Evolutionary conservation across 2,797 vertebrate genomes (phyloP).

Genomic region (Spea hammondii): DNA sequence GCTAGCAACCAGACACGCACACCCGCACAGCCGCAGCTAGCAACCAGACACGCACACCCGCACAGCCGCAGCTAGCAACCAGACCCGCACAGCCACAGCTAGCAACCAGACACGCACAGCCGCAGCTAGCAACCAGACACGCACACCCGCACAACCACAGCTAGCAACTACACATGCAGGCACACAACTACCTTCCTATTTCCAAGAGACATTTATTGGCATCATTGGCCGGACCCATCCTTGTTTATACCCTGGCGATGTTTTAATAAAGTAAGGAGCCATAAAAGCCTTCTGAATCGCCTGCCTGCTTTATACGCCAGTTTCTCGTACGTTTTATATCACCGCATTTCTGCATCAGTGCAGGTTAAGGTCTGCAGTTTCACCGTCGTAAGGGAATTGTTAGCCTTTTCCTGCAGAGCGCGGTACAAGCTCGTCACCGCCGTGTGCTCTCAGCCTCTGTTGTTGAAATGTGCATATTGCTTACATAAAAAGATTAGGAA

Average conservation of each 20-base stretch:
- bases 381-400: not conserved
- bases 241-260: not conserved
- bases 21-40: too few species aligned
- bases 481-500: slow-evolving; percentile 22
- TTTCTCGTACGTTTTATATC: not conserved
- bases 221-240: too few species aligned
- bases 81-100: too few species aligned
- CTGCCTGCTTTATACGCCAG: not conserved
- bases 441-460: not conserved
- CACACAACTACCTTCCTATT: too few species aligned
- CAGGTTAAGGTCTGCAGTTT: not conserved
- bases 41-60: too few species aligned
- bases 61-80: too few species aligned
- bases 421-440: not conserved
- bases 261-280: not conserved
- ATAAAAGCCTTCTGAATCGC: not conserved
- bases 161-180: too few species aligned
- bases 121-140: too few species aligned
- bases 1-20: too few species aligned
- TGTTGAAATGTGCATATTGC: slow-evolving; percentile 22
- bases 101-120: too few species aligned
- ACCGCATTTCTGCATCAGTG: slow-evolving; percentile 25
- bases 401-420: not conserved
- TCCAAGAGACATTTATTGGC: too few species aligned
- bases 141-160: too few species aligned